Evolutionary conservation across 2,888 invertebrate genomes (phyloP), one percentile per base, ranked within the genome.

Genomic region (Tetropium fuscum): DNA sequence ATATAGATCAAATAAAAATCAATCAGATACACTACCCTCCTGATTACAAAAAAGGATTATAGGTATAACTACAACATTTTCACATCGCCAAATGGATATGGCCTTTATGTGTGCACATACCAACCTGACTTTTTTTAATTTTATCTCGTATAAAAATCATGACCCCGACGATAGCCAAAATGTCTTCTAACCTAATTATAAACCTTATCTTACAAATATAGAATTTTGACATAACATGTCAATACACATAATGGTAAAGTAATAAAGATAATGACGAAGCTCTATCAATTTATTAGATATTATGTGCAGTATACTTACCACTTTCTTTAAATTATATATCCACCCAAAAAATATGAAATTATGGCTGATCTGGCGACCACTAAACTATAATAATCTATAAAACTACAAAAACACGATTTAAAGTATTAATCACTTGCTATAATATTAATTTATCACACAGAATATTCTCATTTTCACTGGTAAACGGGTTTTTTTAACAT

Each of bases 141-240:
- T 15, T 34, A 13, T 34, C 5, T 15, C 34, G 34, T 13, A 34
- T 34, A 34, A 15, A 34, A 34, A 34, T 34, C n/a, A n/a, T 30
- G 30, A 43, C 18, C 44, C 32, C 19, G 19, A 58, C 45, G 27
- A 49, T 49, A 58, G 45, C 55, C 57, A 70, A 70, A 74, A 77
- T 74, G 74, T 75, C 76, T 73, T 74, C 75, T 78, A 78, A 79
- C 79, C 79, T 78, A 80, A 80, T 78, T 79, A 79, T 79, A 79
- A 71, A 70, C 66, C 57, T 38, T 27, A 38, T 48, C 56, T 63
- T 65, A 64, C 63, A 68, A 66, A 68, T 66, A 65, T 68, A 67
- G 66, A 63, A 60, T 60, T 70, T 69, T 71, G 68, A 73, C 71
- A 71, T 68, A 64, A 68, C 61, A 56, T 67, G 64, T 68, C 69